Percentiles rank a stretch among this genome's conserved stretches.
These are phyloP conservation scores for Pseudocheirus occidentalis DNA, from an alignment of 2,797 vertebrate species.

Conservation along the genomic window DNA sequence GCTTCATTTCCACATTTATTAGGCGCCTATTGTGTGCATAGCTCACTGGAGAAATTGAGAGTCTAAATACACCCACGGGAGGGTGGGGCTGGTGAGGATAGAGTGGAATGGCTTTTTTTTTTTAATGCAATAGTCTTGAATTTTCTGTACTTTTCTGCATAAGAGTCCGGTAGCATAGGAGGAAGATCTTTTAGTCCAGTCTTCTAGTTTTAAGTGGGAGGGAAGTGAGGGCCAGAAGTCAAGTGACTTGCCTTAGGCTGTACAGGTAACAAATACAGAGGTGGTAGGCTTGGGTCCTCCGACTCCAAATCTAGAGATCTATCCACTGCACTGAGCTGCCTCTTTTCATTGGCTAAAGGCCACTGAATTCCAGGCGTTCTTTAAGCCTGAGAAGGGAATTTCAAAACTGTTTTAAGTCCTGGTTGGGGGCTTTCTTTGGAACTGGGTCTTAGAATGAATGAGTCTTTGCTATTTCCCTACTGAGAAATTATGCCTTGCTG, in stretches of 20 bases:
- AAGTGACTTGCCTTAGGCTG: not conserved
- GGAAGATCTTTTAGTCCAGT: not conserved
- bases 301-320: not conserved
- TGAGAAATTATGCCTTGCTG: not conserved
- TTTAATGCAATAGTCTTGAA: not conserved
- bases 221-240: not conserved
- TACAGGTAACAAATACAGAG: not conserved
- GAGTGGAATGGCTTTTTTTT: not conserved
- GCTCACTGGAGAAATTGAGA: not conserved
- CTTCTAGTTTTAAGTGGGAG: not conserved
- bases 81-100: not conserved
- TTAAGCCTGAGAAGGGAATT: slow-evolving; percentile 64
- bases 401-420: slow-evolving; percentile 44
- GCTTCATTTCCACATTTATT: not conserved
- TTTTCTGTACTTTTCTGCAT: not conserved
- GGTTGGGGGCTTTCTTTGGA: slow-evolving; percentile 4
- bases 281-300: not conserved
- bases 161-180: not conserved
- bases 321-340: not conserved
- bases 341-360: slow-evolving; percentile 73
- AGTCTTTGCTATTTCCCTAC: not conserved
- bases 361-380: slow-evolving; percentile 80
- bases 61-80: not conserved
- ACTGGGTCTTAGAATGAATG: not conserved
- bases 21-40: not conserved